Evolutionary conservation across 2,888 invertebrate species (phyloP).

Genomic region (Napeogenes sylphis): DNA sequence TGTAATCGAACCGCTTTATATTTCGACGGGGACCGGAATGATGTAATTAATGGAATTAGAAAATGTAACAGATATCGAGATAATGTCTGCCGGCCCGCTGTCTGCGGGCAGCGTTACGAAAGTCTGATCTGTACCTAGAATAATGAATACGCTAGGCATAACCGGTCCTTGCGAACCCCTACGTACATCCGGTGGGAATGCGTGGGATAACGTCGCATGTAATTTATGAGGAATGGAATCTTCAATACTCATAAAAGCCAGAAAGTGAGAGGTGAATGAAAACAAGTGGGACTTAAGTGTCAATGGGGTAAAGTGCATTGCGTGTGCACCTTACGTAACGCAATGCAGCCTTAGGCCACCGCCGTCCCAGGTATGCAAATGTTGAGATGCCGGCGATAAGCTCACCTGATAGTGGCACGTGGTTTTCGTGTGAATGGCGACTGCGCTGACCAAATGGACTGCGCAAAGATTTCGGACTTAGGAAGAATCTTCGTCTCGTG

Average conservation of each 20-base stretch:
- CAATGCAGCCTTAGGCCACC: conserved; percentile 44
- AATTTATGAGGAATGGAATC: conserved; percentile 60
- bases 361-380: conserved; percentile 49
- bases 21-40: conserved; percentile 60
- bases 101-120: conserved; percentile 69
- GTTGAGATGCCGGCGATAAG: conserved; percentile 34
- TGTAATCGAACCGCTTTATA: conserved; percentile 52
- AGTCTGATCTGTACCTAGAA: conserved; percentile 44
- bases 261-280: conserved; percentile 64
- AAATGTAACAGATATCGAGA: conserved; percentile 68
- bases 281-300: conserved; percentile 50
- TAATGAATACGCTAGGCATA: conserved; percentile 51
- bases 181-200: conserved; percentile 73
- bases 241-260: conserved; percentile 43
- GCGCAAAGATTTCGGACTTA: conserved; percentile 87
- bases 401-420: conserved; percentile 85
- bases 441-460: conserved; percentile 83
- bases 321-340: conserved; percentile 54
- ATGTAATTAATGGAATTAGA: conserved; percentile 73
- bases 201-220: conserved; percentile 63
- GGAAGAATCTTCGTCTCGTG: conserved; percentile 86
- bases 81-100: conserved; percentile 66
- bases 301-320: conserved; percentile 53
- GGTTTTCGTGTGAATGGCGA: conserved; percentile 77
- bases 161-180: conserved; percentile 71